A percentile compares a stretch with the other conserved stretches of the same genome.
These are phyloP conservation scores for Trididemnum miniatum DNA, from an alignment of 23 tunicate genomes.

Conservation along the genomic window DNA sequence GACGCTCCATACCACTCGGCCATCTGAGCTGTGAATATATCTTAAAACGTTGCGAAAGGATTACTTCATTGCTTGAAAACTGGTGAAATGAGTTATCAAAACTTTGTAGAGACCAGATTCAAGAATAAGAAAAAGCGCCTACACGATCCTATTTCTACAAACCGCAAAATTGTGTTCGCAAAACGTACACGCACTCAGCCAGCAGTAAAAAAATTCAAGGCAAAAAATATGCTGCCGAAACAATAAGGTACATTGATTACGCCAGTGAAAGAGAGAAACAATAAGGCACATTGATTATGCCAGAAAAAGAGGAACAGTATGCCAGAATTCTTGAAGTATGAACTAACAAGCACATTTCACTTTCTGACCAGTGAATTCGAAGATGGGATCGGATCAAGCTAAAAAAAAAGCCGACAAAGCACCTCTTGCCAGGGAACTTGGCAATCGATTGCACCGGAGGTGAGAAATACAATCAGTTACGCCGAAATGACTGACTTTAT, in stretches of 20 bases:
- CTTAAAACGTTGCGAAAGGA: too few relatives aligned
- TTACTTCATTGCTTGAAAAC: neutral
- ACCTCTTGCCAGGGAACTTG: neutral
- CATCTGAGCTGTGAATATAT: too few relatives aligned
- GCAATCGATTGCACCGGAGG: neutral
- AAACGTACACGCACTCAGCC: neutral
- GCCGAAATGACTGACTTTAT: neutral
- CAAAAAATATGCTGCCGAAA: too few relatives aligned
- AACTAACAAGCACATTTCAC: neutral
- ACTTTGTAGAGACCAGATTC: neutral
- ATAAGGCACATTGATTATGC: neutral
- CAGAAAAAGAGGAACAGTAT: neutral
- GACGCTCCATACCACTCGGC: too few relatives aligned
- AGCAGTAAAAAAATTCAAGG: neutral
- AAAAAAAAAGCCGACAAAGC: neutral
- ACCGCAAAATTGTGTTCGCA: neutral
- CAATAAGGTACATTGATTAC: too few relatives aligned
- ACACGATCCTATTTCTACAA: neutral
- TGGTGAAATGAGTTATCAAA: neutral
- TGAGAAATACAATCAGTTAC: neutral
- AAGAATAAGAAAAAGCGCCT: neutral
- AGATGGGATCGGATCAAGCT: neutral
- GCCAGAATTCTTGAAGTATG: neutral
- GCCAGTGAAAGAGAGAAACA: neutral
- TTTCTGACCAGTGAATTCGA: neutral